Evolutionary conservation across 2,888 invertebrate species (phyloP), one percentile per base, ranked within the genome.

Genomic region (Busseola fusca): DNA sequence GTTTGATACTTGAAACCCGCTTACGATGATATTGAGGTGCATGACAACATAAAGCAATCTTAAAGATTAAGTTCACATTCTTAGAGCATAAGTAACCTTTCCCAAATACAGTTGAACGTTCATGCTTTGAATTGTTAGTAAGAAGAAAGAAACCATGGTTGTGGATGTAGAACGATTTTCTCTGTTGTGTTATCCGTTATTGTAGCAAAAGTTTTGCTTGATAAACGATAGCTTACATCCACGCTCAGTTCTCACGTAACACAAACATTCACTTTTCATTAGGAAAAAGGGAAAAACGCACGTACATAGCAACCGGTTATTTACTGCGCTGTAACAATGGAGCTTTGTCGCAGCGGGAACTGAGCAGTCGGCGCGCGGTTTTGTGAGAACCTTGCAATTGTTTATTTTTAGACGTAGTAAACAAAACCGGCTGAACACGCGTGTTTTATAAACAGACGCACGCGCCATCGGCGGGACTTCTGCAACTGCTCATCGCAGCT

Each of bases 371-470:
- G 42, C 27, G 42, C 60, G 27, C 50, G 50, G 48, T 40, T 62
- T 30, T 54, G 64, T 74, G 77, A 69, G 69, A 77, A 69, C 73
- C 25, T 57, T 16, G 9, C 21, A 7, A 71, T 72, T 77, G 69
- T 77, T 74, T 78, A 77, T 74, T 64, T 72, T 69, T 50, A 59
- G 62, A 40, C 69, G 69, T 59, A 69, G 69, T 70, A 77, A 78
- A 74, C 77, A 70, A n/a, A 34, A 72, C 54, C 59, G 63, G 50
- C 64, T 40, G 45, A 45, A 25, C 60, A 40, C 50, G 58, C 59
- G 50, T 63, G 65, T 64, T 71, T 40, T 30, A 57, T 64, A 77
- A 67, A 73, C 65, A 74, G n/a, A 1, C 9, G 54, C 74, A 69
- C 74, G 74, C 73, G 48, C 65, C 40, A 18, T n/a, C n/a, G 5